These are phyloP conservation scores for Nomada lathburiana DNA, from an alignment of 2,888 invertebrate species.

Conservation along the genomic window DNA sequence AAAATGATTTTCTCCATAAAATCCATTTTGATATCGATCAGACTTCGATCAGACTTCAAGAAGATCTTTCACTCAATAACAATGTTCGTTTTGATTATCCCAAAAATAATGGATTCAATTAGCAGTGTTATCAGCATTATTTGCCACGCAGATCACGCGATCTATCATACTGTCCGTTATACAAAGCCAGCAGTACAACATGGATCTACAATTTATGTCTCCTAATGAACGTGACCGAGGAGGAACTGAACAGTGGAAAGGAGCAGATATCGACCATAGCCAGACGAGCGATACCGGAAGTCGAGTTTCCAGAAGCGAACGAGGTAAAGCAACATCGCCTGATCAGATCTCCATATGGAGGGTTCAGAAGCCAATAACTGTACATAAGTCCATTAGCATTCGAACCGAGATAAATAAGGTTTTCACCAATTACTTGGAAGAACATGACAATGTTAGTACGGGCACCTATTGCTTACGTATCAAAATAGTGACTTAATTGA, in stretches of 20 bases:
- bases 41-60: too few species aligned
- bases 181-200: constrained; percentile 85
- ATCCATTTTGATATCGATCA: too few species aligned
- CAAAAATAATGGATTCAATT: constrained; percentile 21
- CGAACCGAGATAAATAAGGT: too few species aligned
- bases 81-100: neutral
- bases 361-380: neutral
- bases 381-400: too few species aligned
- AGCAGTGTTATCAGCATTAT: constrained; percentile 14
- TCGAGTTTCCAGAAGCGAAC: constrained; percentile 82
- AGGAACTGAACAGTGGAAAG: constrained; percentile 78
- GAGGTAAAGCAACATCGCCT: constrained; percentile 55
- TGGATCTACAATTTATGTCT: constrained; percentile 85
- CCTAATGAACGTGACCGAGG: constrained; percentile 82
- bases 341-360: neutral
- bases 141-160: constrained; percentile 78
- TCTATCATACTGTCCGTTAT: constrained; percentile 85
- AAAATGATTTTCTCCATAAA: too few species aligned
- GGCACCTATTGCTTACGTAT: neutral
- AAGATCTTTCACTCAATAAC: neutral
- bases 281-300: constrained; percentile 78
- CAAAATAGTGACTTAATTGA: too few species aligned
- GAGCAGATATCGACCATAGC: constrained; percentile 79
- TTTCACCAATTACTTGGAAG: too few species aligned
- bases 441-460: too few species aligned